Conservation (phyloP, 1,140 invertebrate species). For the Trichonephila clavata region DNA sequence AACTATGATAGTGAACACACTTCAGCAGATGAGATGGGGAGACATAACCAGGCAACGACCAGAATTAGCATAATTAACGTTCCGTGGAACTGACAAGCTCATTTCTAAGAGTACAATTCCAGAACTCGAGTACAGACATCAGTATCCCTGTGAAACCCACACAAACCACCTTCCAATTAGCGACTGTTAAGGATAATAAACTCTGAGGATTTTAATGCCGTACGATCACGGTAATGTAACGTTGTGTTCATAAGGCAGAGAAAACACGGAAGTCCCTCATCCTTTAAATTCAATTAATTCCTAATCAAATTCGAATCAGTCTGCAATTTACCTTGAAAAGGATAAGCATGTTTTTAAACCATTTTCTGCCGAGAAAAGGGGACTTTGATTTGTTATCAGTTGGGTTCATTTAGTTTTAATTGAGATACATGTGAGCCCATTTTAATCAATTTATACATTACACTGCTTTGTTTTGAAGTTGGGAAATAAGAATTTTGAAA, state of each 20-base stretch:
- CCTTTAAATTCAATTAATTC: background rate
- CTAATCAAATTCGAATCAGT: background rate
- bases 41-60: background rate
- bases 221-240: background rate
- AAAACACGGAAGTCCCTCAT: background rate
- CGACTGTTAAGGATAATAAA: background rate
- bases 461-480: too few species aligned
- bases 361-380: background rate
- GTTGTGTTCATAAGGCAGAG: background rate
- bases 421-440: background rate
- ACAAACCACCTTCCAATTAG: constrained; percentile 15
- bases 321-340: background rate
- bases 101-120: background rate
- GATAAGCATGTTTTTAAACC: background rate
- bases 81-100: background rate
- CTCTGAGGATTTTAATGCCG: background rate
- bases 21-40: too few species aligned
- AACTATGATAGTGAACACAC: too few species aligned
- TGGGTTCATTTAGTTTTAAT: background rate
- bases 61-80: background rate
- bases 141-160: background rate
- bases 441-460: too few species aligned
- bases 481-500: too few species aligned
- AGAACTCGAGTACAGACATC: background rate
- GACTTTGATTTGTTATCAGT: background rate